Evolutionary conservation across 2,113 vertebrate genomes (phyloP).

Genomic region (Bujurquina vittata): DNA sequence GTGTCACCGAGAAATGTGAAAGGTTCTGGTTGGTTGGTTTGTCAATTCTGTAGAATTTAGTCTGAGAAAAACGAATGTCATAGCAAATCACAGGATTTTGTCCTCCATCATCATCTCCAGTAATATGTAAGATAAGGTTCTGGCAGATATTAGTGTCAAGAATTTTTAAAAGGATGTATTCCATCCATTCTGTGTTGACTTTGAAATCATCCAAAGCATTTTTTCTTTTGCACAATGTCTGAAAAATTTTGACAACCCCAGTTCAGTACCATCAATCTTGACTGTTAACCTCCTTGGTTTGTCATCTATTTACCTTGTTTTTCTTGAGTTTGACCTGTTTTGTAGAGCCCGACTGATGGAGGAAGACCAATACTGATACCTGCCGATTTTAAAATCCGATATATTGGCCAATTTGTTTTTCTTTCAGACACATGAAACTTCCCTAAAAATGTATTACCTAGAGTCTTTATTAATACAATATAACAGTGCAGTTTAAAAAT

Average conservation of each 20-base stretch:
- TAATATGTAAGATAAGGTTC: not conserved
- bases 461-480: not conserved
- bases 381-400: not conserved
- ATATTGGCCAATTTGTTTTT: not conserved
- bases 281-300: conserved; percentile 5
- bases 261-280: not conserved
- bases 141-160: not conserved
- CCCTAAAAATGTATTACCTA: not conserved
- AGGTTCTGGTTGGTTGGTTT: not conserved
- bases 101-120: not conserved
- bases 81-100: not conserved
- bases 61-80: not conserved
- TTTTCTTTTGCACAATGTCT: not conserved
- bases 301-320: not conserved
- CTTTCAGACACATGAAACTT: not conserved
- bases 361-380: not conserved
- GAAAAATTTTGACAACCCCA: not conserved
- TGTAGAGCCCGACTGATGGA: too few species aligned
- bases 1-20: not conserved
- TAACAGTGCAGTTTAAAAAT: not conserved
- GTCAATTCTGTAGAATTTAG: not conserved
- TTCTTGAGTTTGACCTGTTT: not conserved
- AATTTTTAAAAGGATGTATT: not conserved
- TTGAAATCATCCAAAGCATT: not conserved
- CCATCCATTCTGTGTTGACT: not conserved